phyloP scores from a whole-genome alignment of 2,113 vertebrate genomes.

The Bos indicus region DNA sequence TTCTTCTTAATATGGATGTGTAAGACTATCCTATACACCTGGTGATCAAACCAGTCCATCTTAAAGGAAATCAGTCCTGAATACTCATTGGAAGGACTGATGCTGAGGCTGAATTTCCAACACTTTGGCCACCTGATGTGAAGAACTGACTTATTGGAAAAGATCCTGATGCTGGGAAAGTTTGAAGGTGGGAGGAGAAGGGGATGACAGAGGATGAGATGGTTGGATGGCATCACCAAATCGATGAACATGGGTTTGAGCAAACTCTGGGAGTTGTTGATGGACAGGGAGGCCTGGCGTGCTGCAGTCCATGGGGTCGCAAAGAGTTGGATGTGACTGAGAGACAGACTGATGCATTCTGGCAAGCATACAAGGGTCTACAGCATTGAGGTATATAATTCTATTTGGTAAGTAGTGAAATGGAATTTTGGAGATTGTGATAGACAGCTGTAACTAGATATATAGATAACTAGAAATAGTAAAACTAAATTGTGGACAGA shows the following conservation, averaged over 20 bases:
- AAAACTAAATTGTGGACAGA: background rate
- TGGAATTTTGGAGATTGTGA: background rate
- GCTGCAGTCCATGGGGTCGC: background rate
- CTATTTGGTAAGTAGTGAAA: background rate
- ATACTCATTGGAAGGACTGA: background rate
- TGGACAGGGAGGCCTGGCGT: background rate
- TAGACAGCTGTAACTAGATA: background rate
- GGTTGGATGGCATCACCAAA: background rate
- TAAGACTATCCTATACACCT: background rate
- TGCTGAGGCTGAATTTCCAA: background rate
- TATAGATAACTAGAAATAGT: background rate
- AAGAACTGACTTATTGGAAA: background rate
- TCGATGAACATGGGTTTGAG: background rate
- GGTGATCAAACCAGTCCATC: background rate
- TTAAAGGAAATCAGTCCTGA: background rate
- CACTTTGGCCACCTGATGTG: background rate
- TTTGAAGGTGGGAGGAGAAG: background rate
- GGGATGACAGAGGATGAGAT: background rate
- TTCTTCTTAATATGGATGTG: background rate
- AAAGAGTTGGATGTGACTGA: rapidly evolving
- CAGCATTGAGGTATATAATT: background rate
- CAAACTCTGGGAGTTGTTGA: rapidly evolving
- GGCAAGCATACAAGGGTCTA: background rate
- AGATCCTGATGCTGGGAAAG: background rate
- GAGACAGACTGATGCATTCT: background rate